phyloP scores from a whole-genome alignment of 2,113 vertebrate species.

The Hydrochoerus hydrochaeris region DNA sequence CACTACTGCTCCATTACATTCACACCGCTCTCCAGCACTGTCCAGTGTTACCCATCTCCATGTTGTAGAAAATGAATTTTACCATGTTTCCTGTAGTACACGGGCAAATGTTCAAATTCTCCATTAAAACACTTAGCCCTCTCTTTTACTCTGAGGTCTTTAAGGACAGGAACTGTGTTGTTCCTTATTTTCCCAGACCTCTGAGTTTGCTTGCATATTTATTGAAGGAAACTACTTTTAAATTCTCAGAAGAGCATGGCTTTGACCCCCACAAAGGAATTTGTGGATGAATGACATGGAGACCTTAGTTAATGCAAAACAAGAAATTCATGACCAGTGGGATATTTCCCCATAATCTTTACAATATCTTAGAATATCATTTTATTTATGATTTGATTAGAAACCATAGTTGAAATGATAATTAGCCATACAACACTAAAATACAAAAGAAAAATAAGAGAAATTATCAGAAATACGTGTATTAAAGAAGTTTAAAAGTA shows the following conservation, averaged over 20 bases:
- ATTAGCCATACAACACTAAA: neutral
- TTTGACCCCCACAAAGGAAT: neutral
- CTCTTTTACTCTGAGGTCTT: neutral
- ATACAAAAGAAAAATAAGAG: neutral
- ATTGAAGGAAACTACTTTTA: neutral
- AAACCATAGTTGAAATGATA: neutral
- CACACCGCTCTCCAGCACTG: neutral
- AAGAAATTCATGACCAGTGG: neutral
- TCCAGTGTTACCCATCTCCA: accelerated
- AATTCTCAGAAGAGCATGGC: neutral
- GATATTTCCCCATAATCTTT: neutral
- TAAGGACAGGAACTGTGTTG: neutral
- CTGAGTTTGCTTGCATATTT: no score
- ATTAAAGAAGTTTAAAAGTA: neutral
- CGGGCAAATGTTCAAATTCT: neutral
- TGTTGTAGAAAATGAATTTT: neutral
- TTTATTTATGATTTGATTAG: neutral
- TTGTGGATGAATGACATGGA: neutral
- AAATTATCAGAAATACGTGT: neutral
- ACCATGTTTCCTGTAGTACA: neutral
- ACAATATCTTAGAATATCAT: neutral
- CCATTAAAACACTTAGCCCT: neutral
- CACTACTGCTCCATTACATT: neutral
- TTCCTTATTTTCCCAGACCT: neutral
- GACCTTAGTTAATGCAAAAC: neutral